Conservation (phyloP, 2,113 vertebrate species). For the Nipponia nippon region DNA sequence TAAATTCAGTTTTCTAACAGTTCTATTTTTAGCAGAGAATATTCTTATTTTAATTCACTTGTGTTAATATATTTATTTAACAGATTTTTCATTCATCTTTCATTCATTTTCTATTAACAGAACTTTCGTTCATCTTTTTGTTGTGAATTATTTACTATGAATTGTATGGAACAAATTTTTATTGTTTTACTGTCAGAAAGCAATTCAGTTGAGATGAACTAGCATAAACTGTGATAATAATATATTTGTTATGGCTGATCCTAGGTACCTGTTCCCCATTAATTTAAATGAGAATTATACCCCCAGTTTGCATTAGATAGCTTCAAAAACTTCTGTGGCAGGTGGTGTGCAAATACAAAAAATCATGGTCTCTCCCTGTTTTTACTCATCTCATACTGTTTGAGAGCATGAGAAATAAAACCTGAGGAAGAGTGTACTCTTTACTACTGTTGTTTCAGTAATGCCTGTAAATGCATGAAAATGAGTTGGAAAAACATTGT, state of each 20-base stretch:
- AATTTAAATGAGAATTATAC: not conserved
- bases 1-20: not conserved
- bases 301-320: not conserved
- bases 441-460: not conserved
- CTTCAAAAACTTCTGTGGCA: not conserved
- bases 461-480: not conserved
- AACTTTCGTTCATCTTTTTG: not conserved
- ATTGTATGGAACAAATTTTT: not conserved
- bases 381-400: not conserved
- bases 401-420: not conserved
- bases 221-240: not conserved
- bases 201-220: not conserved
- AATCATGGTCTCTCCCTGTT: not conserved
- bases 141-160: not conserved
- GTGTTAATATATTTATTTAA: not conserved
- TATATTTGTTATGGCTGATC: not conserved
- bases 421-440: not conserved
- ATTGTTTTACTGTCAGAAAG: not conserved
- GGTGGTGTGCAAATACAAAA: not conserved
- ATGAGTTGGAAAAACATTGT: not conserved
- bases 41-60: not conserved
- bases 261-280: not conserved
- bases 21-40: not conserved
- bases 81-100: not conserved
- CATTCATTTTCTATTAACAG: not conserved